Conservation (phyloP, 1,140 invertebrate species). For the Ooceraea biroi region DNA sequence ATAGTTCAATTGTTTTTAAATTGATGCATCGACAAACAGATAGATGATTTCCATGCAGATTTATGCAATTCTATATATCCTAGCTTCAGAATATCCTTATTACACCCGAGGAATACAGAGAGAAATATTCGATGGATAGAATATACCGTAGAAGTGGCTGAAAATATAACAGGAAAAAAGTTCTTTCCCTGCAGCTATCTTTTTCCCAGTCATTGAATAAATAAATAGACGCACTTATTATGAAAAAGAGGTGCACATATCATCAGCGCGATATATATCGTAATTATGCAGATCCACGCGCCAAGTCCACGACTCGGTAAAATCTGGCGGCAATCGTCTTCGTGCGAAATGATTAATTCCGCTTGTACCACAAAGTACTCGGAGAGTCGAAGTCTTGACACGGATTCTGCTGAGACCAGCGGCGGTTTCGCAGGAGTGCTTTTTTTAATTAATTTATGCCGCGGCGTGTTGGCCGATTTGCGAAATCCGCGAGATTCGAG, state of each 20-base stretch:
- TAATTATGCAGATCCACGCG: constrained; percentile 15
- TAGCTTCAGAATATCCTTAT: no score
- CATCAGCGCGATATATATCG: not conserved
- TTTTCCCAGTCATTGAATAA: constrained; percentile 4
- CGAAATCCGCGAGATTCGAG: not conserved
- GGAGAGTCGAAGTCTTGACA: constrained; percentile 29
- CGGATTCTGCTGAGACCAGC: not conserved
- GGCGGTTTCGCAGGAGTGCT: not conserved
- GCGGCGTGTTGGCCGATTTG: not conserved
- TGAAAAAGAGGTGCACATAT: constrained; percentile 4
- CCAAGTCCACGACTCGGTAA: not conserved
- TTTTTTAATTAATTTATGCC: constrained; percentile 42
- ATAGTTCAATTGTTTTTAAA: not conserved
- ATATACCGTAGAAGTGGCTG: not conserved
- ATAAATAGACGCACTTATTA: not conserved
- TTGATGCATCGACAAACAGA: not conserved
- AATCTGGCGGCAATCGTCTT: not conserved
- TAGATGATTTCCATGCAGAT: not conserved
- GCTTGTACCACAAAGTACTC: not conserved
- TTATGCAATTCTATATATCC: no score
- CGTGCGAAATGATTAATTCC: constrained; percentile 39
- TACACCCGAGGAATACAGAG: no score
- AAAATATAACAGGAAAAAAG: not conserved
- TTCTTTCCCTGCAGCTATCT: not conserved
- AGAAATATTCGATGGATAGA: no score